Base-by-base conservation (phyloP, 2,888 invertebrate species). In the Hypomecis punctinalis region DNA sequence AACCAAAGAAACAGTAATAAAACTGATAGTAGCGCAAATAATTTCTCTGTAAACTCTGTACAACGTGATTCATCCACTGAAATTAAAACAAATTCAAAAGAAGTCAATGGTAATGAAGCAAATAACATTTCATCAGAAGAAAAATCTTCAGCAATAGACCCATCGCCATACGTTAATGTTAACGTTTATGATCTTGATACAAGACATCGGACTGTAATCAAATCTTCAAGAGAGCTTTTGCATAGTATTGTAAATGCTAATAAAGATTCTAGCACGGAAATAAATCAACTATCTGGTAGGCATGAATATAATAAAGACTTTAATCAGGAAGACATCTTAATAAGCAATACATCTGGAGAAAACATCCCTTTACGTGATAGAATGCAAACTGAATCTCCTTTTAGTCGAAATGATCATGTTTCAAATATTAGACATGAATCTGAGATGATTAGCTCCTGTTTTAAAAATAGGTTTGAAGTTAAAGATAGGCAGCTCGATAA, bases 141-240 rank as follows among this genome's bases (percentile, higher is more conserved):
- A 43, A 43, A 37, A 40, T 58, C 61, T n/a, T 53, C 58, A 0
- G 52, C 45, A 7, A 51, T 47, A 47, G 56, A 46, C n/a, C 49
- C 61, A 57, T 54, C 60, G 7, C 23, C 57, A 45, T 13, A 40
- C 7, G n/a, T 36, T 33, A 66, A 36, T 35, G 6, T 7, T 39
- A n/a, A 40, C 7, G n/a, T 33, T 33, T 65, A 36, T 35, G 6
- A 9, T 39, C 43, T 58, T 40, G 57, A 53, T 52, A 68, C 23
- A 71, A 36, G 67, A 62, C 47, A 73, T 61, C 75, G 73, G 10
- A 69, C 73, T 37, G 68, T 73, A 49, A 78, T 83, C 5, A 79
- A 77, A 75, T 83, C 81, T 1, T 84, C 83, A 3, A 76, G 76
- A 46, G 81, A 83, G 62, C 73, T 88, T 51, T 76, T 88, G 0